These are phyloP conservation scores for Myrmophylax atrothorax DNA, from an alignment of 2,113 vertebrate species.

Conservation along the genomic window DNA sequence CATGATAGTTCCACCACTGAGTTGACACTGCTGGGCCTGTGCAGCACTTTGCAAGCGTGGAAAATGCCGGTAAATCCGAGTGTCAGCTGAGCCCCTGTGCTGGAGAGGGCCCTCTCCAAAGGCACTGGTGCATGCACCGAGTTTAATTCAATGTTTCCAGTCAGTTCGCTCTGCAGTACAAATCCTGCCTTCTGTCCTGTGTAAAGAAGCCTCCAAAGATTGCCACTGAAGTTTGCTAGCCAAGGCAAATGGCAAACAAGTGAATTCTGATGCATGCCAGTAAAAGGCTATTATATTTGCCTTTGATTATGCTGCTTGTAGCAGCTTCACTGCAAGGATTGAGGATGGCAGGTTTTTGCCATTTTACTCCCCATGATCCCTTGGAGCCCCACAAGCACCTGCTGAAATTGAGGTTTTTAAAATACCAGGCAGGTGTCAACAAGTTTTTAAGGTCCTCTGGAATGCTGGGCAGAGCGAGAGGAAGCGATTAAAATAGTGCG, in stretches of 20 bases:
- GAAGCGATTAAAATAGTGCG: background rate
- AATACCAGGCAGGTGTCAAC: conserved; percentile 23
- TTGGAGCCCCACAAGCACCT: conserved; percentile 19
- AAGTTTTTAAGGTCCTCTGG: conserved; percentile 26
- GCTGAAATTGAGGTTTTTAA: conserved; percentile 19
- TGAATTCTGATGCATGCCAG: background rate
- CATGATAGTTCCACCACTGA: background rate
- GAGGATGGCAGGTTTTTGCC: background rate
- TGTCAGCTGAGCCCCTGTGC: background rate
- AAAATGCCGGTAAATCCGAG: too few species aligned
- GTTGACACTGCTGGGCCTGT: background rate
- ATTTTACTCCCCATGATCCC: background rate
- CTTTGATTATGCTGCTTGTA: background rate
- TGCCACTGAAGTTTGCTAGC: background rate
- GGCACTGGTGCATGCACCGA: background rate
- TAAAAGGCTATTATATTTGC: background rate
- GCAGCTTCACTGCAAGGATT: background rate
- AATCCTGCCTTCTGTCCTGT: background rate
- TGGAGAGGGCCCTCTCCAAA: background rate
- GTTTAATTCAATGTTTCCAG: background rate
- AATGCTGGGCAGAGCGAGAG: background rate
- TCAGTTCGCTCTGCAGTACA: background rate
- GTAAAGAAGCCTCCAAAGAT: background rate
- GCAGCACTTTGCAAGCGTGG: rapidly evolving
- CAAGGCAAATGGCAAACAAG: background rate